Conservation (phyloP, 53 echinoderm and acorn worm species). For the Zoroaster sp. region DNA sequence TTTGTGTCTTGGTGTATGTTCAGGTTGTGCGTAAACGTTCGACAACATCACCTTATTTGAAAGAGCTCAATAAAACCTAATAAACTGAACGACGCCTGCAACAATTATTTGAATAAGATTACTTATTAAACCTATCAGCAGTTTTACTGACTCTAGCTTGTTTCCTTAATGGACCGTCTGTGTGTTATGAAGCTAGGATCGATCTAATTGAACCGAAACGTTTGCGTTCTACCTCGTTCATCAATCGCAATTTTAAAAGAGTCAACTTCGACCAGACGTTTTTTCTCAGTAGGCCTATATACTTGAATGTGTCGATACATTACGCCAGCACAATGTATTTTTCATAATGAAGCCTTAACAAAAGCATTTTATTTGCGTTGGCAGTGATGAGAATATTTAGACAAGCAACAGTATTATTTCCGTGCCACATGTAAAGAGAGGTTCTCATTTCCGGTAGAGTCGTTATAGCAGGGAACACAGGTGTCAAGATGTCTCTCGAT, state of each 20-base stretch:
- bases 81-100: not conserved
- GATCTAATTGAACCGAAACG: not conserved
- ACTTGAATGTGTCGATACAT: not conserved
- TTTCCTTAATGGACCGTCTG: not conserved
- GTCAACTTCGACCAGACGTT: not conserved
- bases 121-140: not conserved
- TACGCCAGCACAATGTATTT: not conserved
- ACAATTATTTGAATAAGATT: not conserved
- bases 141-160: too few species aligned
- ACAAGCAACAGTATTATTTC: not conserved
- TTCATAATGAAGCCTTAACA: too few species aligned
- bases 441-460: too few species aligned
- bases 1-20: not conserved
- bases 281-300: not conserved
- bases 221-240: not conserved
- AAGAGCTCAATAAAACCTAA: not conserved
- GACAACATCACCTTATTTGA: not conserved
- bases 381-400: not conserved
- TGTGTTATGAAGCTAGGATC: not conserved
- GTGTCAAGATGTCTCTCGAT: not conserved
- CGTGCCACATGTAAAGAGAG: too few species aligned
- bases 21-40: not conserved
- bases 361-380: not conserved
- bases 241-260: not conserved
- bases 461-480: too few species aligned